Evolutionary conservation across 2,797 vertebrate species (phyloP), one percentile per base, ranked within the genome.

Genomic region (Australoheros facetus): DNA sequence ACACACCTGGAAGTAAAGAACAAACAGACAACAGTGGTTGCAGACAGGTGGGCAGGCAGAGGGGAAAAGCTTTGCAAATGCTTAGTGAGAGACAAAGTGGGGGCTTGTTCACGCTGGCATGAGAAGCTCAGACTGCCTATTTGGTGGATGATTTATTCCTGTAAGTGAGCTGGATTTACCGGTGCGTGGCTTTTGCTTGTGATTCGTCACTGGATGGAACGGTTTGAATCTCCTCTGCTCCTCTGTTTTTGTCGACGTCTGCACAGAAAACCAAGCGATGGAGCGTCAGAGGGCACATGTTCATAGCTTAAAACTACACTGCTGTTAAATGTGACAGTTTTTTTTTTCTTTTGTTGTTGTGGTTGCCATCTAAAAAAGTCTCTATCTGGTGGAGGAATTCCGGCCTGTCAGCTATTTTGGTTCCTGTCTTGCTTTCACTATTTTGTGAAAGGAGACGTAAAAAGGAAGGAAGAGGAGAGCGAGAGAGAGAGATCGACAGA

Each of bases 401-500:
- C 79, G 72, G 78, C 78, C 59, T 71, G 87, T 94, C 91, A 93
- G 92, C 93, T 94, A 79, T 92, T 94, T 91, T 92, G 71, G 91
- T 93, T 91, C 84, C 86, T 88, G 87, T 93, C 78, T 92, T 80
- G 93, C 94, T 95, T 94, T 94, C 96, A 96, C 96, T 97, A 92
- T 95, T 97, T 96, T 96, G 94, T 96, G 96, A 94, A 96, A 93
- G 88, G 92, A 94, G 94, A 94, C 83, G 88, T 90, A 91, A 93
- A 95, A 95, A 93, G 96, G 94, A 94, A 97, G 93, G 92, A 95
- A 96, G 91, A 83, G 73, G 79, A 91, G 91, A 91, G 85, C 70
- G 34, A 91, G 34, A 37, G 34, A 88, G 86, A 81, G 89, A 80
- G 82, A 86, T 78, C 82, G 86, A 85, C 81, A 85, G 86, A 80